Evolutionary conservation across 2,113 vertebrate species (phyloP), one percentile per base, ranked within the genome.

Genomic region (Phodopus roborovskii): DNA sequence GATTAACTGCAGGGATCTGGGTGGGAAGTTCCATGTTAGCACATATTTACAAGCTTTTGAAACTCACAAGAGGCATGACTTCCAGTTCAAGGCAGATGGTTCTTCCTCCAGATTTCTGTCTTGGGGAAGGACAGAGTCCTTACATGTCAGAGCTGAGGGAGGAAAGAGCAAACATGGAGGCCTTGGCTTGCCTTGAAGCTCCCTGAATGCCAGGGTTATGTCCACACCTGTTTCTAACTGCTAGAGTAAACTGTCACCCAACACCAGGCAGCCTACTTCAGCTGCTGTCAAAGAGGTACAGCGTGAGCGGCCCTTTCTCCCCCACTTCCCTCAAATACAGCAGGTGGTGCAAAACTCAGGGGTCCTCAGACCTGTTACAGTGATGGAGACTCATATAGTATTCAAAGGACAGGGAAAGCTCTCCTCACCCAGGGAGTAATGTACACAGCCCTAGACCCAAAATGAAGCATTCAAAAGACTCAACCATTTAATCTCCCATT

Each of bases 41-140:
- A 86, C 95, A n/a, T 96, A 79, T 96, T 96, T 83, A 94, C 70
- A 79, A 89, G 62, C 86, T 83, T 62, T 86, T 33, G 87, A 96
- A 94, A 97, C 95, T 97, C 96, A 97, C 94, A 1, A 92, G 81
- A 94, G 94, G 90, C 94, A 94, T 97, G 95, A 70, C 88, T 92
- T 94, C 78, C 3, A 70, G 70, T 39, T 94, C 78, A 71, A 26
- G 62, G 39, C 70, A 53, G 96, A 39, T 11, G 33, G 15, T 20
- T 74, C 75, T 5, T 95, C 20, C 30, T 96, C 77, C n/a, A 24
- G 77, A 78, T 58, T 91, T 79, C 48, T 83, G 90, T 88, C 75
- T 15, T 26, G 70, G 53, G 26, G 73, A 92, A 81, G 71, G 60
- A 24, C 90, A 56, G 62, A 83, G 24, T 87, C 74, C 88, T 58